These are phyloP conservation scores for Propsilocerus akamusi DNA, from an alignment of 1,140 invertebrate species.

Conservation along the genomic window DNA sequence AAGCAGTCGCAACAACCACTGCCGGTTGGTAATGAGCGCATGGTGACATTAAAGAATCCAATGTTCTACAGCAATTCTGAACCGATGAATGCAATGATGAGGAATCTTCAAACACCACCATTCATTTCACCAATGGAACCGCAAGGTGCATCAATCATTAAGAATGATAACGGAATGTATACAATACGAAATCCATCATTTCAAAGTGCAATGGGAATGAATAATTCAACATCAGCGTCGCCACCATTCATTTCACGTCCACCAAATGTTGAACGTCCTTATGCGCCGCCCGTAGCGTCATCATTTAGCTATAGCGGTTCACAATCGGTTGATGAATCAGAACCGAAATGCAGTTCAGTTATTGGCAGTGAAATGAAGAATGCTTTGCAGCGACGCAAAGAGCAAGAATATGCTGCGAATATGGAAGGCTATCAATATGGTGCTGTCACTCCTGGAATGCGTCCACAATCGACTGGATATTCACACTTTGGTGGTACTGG, in stretches of 20 bases:
- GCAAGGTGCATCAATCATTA: slow-evolving; percentile 42
- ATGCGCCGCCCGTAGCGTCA: slow-evolving; percentile 11
- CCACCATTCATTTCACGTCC: neutral
- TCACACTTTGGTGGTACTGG: neutral
- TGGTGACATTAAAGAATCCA: slow-evolving; percentile 56
- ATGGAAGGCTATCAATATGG: neutral
- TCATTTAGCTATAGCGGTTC: slow-evolving; percentile 14
- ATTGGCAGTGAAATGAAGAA: slow-evolving; percentile 22
- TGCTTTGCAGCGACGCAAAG: slow-evolving; percentile 15
- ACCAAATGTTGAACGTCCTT: slow-evolving; percentile 6
- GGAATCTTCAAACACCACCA: slow-evolving; percentile 12
- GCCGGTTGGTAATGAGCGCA: slow-evolving; percentile 27
- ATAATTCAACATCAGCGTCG: slow-evolving; percentile 18
- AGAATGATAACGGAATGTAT: slow-evolving; percentile 56
- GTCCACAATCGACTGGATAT: neutral
- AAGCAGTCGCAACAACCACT: slow-evolving; percentile 14
- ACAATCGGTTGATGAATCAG: slow-evolving; percentile 12
- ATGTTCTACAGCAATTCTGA: slow-evolving; percentile 36
- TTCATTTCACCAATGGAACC: slow-evolving; percentile 17
- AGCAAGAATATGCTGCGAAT: slow-evolving; percentile 12
- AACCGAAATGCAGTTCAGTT: slow-evolving; percentile 18
- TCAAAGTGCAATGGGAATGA: slow-evolving; percentile 19
- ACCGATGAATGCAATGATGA: slow-evolving; percentile 20
- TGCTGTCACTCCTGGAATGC: neutral
- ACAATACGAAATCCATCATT: slow-evolving; percentile 51